These are phyloP conservation scores for Perca schrenkii DNA, from an alignment of 2,113 vertebrate species.

Conservation along the genomic window DNA sequence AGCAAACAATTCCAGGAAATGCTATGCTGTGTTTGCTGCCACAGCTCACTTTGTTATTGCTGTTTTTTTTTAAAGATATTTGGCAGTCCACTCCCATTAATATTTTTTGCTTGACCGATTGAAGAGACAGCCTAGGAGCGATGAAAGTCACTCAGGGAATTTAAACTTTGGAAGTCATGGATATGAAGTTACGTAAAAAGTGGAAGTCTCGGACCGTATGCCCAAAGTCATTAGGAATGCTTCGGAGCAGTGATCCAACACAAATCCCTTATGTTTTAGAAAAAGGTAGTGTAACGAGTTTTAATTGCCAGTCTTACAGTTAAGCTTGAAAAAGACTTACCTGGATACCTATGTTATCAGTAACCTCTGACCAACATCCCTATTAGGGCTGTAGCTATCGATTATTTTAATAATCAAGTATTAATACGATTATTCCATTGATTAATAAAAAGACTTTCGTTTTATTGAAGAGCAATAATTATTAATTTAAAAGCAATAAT, in stretches of 20 bases:
- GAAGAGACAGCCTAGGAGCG: slow-evolving; percentile 32
- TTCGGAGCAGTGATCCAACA: slow-evolving; percentile 30
- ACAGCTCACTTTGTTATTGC: slow-evolving; percentile 31
- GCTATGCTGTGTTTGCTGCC: slow-evolving; percentile 37
- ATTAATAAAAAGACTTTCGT: too few species aligned
- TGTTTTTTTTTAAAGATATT: slow-evolving; percentile 19
- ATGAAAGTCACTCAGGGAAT: slow-evolving; percentile 45
- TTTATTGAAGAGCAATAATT: too few species aligned
- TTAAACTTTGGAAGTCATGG: slow-evolving; percentile 44
- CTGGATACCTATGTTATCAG: neutral
- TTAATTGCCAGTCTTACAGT: neutral
- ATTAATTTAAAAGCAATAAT: too few species aligned
- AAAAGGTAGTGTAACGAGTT: neutral
- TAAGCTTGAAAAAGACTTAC: neutral
- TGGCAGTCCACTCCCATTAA: slow-evolving; percentile 38
- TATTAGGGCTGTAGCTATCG: too few species aligned
- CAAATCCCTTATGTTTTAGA: neutral
- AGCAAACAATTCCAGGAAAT: slow-evolving; percentile 45
- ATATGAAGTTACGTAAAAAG: slow-evolving; percentile 12
- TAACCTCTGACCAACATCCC: neutral
- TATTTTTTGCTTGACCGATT: slow-evolving; percentile 52
- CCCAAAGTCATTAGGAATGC: slow-evolving; percentile 15
- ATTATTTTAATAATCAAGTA: too few species aligned
- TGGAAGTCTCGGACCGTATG: slow-evolving; percentile 27
- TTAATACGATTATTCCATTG: too few species aligned